Base-by-base conservation (phyloP, 1,140 invertebrate species). In the Helicorthomorpha holstii region DNA sequence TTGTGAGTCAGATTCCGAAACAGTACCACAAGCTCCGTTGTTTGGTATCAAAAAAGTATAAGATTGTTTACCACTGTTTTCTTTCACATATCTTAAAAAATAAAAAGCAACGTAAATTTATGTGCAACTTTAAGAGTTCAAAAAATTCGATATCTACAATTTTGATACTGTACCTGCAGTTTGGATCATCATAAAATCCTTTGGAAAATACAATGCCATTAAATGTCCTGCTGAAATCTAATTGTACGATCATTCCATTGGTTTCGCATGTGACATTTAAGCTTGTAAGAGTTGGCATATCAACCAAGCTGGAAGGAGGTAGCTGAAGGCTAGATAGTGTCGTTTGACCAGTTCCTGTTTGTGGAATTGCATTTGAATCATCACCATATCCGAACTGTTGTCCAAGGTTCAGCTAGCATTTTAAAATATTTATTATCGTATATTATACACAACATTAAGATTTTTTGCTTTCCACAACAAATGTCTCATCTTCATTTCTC, bases 191-290 rank as follows among this genome's bases (percentile, higher is more conserved):
- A 57, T 75, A 75, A 53, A 75, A 73, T 14, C 80, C 79, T 60
- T 82, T 81, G 56, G 79, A 82, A 68, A 81, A 83, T 27, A 83
- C 74, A 19, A 82, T 72, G n/a, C 81, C 81, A 54, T 79, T 72
- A 57, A 80, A 83, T 1, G 74, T 65, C 41, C 73, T 69, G 2
- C 73, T 67, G 60, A 82, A 82, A 25, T 77, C 72, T 0, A 83
- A 69, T 27, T 73, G 73, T 1, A 83, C 79, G 27, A 72, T 66
- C 59, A 83, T 80, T 16, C 67, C 73, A 2, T 66, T 64, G 3
- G 65, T 65, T 3, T 69, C 69, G 57, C 80, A 83, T 60, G 78
- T 72, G 0, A 81, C 79, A 53, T 82, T 72, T n/a, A 82, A 73
- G 4, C 44, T 19, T 7, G 19, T 46, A 12, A 46, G 25, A 22